Evolutionary conservation across 2,888 invertebrate genomes (phyloP).

Genomic region (Yponomeuta sedellus): DNA sequence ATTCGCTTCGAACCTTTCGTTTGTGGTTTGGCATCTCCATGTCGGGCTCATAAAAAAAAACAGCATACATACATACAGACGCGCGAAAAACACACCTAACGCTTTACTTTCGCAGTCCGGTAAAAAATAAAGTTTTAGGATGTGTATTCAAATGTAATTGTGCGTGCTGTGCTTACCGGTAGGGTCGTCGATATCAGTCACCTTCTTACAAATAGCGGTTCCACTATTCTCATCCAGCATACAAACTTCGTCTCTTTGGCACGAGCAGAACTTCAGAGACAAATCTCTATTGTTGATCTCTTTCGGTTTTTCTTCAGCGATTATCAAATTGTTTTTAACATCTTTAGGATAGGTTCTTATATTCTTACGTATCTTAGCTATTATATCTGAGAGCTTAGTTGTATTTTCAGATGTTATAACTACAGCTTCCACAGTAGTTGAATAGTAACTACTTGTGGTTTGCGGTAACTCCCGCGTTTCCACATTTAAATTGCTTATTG

Average conservation of each 20-base stretch:
- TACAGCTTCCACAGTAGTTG: constrained; percentile 34
- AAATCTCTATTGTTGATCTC: constrained; percentile 57
- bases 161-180: constrained; percentile 60
- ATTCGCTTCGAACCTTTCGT: too few species aligned
- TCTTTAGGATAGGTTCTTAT: constrained; percentile 61
- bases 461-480: constrained; percentile 28
- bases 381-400: constrained; percentile 40
- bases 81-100: too few species aligned
- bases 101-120: too few species aligned
- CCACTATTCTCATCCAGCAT: constrained; percentile 78
- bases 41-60: too few species aligned
- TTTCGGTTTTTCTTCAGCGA: constrained; percentile 35
- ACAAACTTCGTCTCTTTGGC: constrained; percentile 77
- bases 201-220: constrained; percentile 72
- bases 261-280: constrained; percentile 66
- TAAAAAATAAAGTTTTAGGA: too few species aligned
- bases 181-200: constrained; percentile 73
- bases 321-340: constrained; percentile 35
- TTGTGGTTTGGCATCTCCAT: too few species aligned
- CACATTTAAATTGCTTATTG: constrained; percentile 42
- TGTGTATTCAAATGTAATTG: too few species aligned
- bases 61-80: too few species aligned
- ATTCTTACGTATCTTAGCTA: constrained; percentile 63
- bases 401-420: constrained; percentile 37
- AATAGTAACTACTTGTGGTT: constrained; percentile 30